phyloP scores from a whole-genome alignment of 1,140 invertebrate species.

The Macrobrachium nipponense region DNA sequence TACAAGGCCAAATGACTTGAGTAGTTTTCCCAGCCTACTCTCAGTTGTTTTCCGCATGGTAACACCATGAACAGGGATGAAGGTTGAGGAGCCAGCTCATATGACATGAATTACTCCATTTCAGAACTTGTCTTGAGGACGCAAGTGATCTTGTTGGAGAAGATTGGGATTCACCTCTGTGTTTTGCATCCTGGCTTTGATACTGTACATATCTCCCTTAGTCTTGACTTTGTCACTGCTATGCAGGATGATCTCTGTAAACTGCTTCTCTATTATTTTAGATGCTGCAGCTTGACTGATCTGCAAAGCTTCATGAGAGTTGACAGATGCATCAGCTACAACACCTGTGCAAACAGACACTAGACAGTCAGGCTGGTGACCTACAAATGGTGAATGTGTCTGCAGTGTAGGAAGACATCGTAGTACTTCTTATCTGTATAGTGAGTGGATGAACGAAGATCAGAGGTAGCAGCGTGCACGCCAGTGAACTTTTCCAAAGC shows the following conservation, averaged over 20 bases:
- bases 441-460: slow-evolving; percentile 20
- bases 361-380: neutral
- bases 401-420: slow-evolving; percentile 7
- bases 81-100: slow-evolving; percentile 11
- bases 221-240: slow-evolving; percentile 28
- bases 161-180: slow-evolving; percentile 27
- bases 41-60: slow-evolving; percentile 25
- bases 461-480: slow-evolving; percentile 8
- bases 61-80: slow-evolving; percentile 26
- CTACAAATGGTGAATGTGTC: slow-evolving; percentile 20
- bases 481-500: slow-evolving; percentile 16
- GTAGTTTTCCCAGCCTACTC: neutral
- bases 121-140: slow-evolving; percentile 35
- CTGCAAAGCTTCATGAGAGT: slow-evolving; percentile 23
- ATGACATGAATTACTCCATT: slow-evolving; percentile 10
- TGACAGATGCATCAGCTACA: slow-evolving; percentile 39
- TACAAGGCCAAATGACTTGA: slow-evolving; percentile 9
- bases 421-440: neutral
- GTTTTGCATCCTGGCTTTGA: slow-evolving; percentile 27
- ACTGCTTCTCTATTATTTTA: slow-evolving; percentile 21
- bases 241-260: slow-evolving; percentile 22
- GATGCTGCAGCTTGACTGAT: slow-evolving; percentile 34
- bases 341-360: slow-evolving; percentile 19
- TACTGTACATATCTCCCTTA: slow-evolving; percentile 1
- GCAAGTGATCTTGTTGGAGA: slow-evolving; percentile 23